Base-by-base conservation (phyloP, 2,888 invertebrate genomes). In the Caprella mutica region DNA sequence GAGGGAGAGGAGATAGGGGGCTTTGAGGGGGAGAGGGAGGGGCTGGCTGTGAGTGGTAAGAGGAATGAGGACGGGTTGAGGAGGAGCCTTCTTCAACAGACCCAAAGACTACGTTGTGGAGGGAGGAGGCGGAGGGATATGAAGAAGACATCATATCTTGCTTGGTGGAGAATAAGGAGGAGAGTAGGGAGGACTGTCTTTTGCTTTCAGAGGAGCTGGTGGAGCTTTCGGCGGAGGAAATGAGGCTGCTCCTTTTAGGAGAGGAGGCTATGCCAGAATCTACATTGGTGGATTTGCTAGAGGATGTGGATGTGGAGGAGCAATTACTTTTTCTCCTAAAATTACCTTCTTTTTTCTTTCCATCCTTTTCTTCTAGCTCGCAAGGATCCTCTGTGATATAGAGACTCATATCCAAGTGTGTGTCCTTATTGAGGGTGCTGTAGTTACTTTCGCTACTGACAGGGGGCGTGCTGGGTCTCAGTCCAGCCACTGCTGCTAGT, bases 231-330 rank as follows among this genome's bases (percentile, higher is more conserved):
- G 30, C 19, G 4, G 48, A 48, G n/a, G 48, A 48, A 9, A 48
- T 30, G 9, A 48, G 30, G 30, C 48, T 48, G 5, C 48, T 30
- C 6, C 48, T 19, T 24, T 48, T 48, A 9, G 48, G 48, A 26
- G 48, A 48, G 23, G 48, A 48, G 5, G 48, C 29, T n/a, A 48
- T 48, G 5, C 48, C 48, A 48, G 48, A 48, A 48, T 48, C 48
- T 5, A 48, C 48, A n/a, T n/a, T n/a, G 5, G 19, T 19, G 5
- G 48, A 48, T 29, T 48, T 48, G 48, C 14, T 48, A 48, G 48
- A 48, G 29, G 29, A 30, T 4, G 48, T 48, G 1, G 48, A 48
- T 8, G 48, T 48, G 8, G 48, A 48, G 5, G 48, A 48, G 4
- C 29, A 27, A n/a, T 48, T 48, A 29, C 48, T 48, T 21, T n/a